A percentile compares a stretch with the other conserved stretches of the same genome.
Conservation (phyloP, 2,888 invertebrate genomes). For the Aradus depressus region DNA sequence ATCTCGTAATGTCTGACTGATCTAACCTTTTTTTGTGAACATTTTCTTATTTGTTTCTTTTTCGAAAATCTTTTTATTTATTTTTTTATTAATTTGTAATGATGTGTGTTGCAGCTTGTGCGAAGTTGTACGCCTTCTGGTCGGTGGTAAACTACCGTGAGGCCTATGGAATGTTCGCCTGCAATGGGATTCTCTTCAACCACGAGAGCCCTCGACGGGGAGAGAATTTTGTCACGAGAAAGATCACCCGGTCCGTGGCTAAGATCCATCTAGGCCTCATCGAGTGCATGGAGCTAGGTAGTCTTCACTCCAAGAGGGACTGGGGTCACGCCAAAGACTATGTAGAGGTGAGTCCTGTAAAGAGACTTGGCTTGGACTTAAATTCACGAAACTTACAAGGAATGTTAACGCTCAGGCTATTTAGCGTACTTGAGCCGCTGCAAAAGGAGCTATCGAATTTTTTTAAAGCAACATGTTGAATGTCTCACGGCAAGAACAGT, state of each 20-base stretch:
- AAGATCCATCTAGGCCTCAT: constrained; percentile 86
- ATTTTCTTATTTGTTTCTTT: background rate
- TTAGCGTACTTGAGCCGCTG: too few relatives aligned
- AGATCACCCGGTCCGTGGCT: constrained; percentile 93
- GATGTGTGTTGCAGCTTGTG: constrained; percentile 56
- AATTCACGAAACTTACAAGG: too few relatives aligned
- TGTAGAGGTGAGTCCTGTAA: constrained; percentile 69
- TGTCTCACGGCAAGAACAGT: too few relatives aligned
- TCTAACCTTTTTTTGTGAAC: too few relatives aligned
- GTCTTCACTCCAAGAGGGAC: constrained; percentile 88
- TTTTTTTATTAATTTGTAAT: constrained; percentile 3
- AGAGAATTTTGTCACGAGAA: constrained; percentile 96
- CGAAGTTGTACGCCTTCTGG: constrained; percentile 93
- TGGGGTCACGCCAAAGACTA: constrained; percentile 98
- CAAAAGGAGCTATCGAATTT: too few relatives aligned
- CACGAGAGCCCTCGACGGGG: constrained; percentile 92
- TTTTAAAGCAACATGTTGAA: too few relatives aligned
- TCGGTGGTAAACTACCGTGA: constrained; percentile 92
- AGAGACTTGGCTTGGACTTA: too few relatives aligned
- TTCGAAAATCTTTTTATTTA: too few relatives aligned
- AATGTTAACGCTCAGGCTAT: too few relatives aligned
- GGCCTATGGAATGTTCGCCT: constrained; percentile 89
- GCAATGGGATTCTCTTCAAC: constrained; percentile 92
- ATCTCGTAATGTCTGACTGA: too few relatives aligned
- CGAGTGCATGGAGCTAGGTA: constrained; percentile 79